phyloP scores from a whole-genome alignment of 1,140 invertebrate species.

The Lordiphosa collinella region DNA sequence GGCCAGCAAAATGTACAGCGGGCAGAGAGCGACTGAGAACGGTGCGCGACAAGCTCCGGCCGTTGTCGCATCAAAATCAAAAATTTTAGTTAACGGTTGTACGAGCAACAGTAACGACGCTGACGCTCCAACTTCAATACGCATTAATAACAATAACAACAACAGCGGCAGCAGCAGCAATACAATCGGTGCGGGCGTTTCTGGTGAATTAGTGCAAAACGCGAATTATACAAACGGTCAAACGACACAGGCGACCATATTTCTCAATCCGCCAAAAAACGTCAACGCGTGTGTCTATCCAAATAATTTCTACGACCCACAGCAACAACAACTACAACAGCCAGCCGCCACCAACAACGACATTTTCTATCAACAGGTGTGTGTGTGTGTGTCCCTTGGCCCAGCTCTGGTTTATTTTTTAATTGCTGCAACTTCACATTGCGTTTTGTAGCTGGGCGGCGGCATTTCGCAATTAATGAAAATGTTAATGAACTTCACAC shows the following conservation, averaged over 20 bases:
- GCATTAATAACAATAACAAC: neutral
- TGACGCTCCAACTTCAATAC: constrained; percentile 33
- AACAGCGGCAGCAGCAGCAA: constrained; percentile 26
- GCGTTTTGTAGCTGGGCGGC: constrained; percentile 37
- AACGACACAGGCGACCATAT: constrained; percentile 66
- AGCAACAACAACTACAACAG: constrained; percentile 31
- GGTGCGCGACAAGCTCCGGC: constrained; percentile 24
- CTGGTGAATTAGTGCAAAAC: constrained; percentile 65
- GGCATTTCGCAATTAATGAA: constrained; percentile 76
- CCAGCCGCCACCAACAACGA: constrained; percentile 32
- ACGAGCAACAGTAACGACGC: constrained; percentile 66
- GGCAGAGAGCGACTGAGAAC: constrained; percentile 14
- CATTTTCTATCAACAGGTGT: constrained; percentile 71
- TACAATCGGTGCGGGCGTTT: constrained; percentile 22
- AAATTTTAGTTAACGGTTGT: constrained; percentile 70
- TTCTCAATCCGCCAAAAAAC: constrained; percentile 43
- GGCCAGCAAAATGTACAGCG: constrained; percentile 52
- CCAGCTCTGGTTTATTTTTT: constrained; percentile 34
- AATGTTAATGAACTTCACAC: constrained; percentile 79
- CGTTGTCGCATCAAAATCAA: constrained; percentile 13
- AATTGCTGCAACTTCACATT: constrained; percentile 58
- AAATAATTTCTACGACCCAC: constrained; percentile 58
- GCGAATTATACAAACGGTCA: constrained; percentile 64
- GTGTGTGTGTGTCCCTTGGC: constrained; percentile 27
- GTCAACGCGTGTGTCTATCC: constrained; percentile 58